phyloP scores from a whole-genome alignment of 2,113 vertebrate species.

The Corythoichthys intestinalis region DNA sequence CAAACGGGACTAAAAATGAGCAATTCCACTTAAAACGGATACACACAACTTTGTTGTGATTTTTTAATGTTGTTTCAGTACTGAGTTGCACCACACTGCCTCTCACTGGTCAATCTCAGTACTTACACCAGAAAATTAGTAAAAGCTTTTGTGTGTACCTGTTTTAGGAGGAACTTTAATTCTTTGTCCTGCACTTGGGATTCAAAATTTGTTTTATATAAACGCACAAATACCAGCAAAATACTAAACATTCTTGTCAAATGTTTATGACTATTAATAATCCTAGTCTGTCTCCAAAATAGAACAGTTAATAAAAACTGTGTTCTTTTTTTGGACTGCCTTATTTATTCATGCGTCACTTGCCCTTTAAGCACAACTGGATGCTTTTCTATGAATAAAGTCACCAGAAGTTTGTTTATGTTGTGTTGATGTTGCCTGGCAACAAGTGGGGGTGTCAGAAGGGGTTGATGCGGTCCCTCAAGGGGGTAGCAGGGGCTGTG shows the following conservation, averaged over 20 bases:
- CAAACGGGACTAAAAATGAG: not conserved
- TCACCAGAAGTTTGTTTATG: constrained; percentile 19
- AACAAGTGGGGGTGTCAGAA: not conserved
- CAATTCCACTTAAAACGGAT: not conserved
- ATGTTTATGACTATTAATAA: not conserved
- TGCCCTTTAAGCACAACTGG: not conserved
- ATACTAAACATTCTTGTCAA: not conserved
- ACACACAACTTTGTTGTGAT: not conserved
- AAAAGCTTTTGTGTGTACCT: not conserved
- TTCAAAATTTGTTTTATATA: not conserved
- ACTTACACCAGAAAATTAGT: not conserved
- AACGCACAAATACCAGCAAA: constrained; percentile 1
- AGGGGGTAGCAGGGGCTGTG: constrained; percentile 73
- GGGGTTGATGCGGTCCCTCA: constrained; percentile 1
- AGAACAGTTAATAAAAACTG: not conserved
- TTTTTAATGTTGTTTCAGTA: no score
- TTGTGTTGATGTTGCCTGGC: constrained; percentile 36
- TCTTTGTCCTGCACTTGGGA: not conserved
- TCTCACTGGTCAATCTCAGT: not conserved
- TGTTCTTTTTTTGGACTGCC: not conserved
- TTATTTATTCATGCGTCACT: constrained; percentile 4
- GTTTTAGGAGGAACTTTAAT: not conserved
- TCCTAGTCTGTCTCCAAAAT: not conserved
- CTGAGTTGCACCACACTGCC: no score
- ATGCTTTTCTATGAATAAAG: constrained; percentile 8